A percentile compares a stretch with the other conserved stretches of the same genome.
These are phyloP conservation scores for Craseonycteris thonglongyai DNA, from an alignment of 2,113 vertebrate genomes.

Conservation along the genomic window DNA sequence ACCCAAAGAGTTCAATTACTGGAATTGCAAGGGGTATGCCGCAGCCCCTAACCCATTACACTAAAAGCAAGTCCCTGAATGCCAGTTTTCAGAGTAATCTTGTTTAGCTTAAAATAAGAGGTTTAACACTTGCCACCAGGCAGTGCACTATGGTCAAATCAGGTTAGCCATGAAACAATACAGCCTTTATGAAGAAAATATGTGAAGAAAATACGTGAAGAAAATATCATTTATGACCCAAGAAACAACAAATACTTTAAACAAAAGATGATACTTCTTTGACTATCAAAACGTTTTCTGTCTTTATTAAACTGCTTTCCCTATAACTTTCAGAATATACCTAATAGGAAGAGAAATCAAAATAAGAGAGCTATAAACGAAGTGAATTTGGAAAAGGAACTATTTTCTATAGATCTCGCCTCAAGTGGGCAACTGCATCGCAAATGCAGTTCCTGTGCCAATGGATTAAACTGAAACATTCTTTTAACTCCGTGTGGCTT, in stretches of 20 bases:
- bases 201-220: slow-evolving; percentile 79
- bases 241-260: slow-evolving; percentile 26
- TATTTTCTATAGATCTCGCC: slow-evolving; percentile 26
- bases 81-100: slow-evolving; percentile 81
- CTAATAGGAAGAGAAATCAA: slow-evolving; percentile 16
- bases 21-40: slow-evolving; percentile 55
- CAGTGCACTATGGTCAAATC: slow-evolving; percentile 75
- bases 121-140: slow-evolving; percentile 80
- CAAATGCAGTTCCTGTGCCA: slow-evolving; percentile 50
- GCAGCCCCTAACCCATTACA: slow-evolving; percentile 64
- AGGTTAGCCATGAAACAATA: slow-evolving; percentile 80
- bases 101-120: slow-evolving; percentile 85
- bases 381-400: slow-evolving; percentile 42
- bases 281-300: slow-evolving; percentile 11
- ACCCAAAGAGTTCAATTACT: slow-evolving; percentile 77
- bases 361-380: slow-evolving; percentile 34
- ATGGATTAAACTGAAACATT: slow-evolving; percentile 65
- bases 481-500: slow-evolving; percentile 59
- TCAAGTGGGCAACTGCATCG: slow-evolving; percentile 6
- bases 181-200: slow-evolving; percentile 79
- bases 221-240: slow-evolving; percentile 58
- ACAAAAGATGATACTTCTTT: slow-evolving; percentile 30
- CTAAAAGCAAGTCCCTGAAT: slow-evolving; percentile 76
- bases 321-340: background rate
- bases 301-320: slow-evolving; percentile 22